These are phyloP conservation scores for Pterois miles DNA, from an alignment of 2,797 vertebrate genomes.

Conservation along the genomic window DNA sequence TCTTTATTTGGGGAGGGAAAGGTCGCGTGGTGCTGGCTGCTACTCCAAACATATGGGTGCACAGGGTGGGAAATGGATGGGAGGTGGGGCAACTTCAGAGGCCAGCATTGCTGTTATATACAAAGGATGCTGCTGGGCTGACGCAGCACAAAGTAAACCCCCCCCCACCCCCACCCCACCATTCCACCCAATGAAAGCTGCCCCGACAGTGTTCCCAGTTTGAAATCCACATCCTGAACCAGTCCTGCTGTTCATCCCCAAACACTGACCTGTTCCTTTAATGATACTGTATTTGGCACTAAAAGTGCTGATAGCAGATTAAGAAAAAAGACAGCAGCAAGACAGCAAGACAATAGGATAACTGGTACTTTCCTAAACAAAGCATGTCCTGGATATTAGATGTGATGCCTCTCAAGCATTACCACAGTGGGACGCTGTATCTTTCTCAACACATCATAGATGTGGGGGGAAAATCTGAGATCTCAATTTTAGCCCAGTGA, in stretches of 20 bases:
- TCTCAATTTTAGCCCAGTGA: neutral
- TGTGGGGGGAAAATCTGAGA: neutral
- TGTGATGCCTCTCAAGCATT: constrained; percentile 3
- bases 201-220: neutral
- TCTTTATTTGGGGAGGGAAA: constrained; percentile 71
- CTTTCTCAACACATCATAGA: neutral
- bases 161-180: constrained; percentile 3
- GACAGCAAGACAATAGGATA: neutral
- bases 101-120: constrained; percentile 46
- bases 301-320: neutral
- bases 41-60: constrained; percentile 61
- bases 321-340: neutral
- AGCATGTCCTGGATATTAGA: constrained; percentile 12
- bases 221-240: neutral
- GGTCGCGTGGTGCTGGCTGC: constrained; percentile 72
- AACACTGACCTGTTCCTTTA: neutral
- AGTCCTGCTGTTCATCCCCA: neutral
- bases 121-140: constrained; percentile 68
- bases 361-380: neutral
- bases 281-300: neutral
- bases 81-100: constrained; percentile 14
- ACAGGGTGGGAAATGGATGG: neutral
- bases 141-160: constrained; percentile 71
- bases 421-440: neutral
- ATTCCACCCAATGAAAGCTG: neutral